Percentiles rank a stretch among this genome's conserved stretches.
Conservation (phyloP, 1,140 invertebrate species). For the Calliopsis andreniformis region DNA sequence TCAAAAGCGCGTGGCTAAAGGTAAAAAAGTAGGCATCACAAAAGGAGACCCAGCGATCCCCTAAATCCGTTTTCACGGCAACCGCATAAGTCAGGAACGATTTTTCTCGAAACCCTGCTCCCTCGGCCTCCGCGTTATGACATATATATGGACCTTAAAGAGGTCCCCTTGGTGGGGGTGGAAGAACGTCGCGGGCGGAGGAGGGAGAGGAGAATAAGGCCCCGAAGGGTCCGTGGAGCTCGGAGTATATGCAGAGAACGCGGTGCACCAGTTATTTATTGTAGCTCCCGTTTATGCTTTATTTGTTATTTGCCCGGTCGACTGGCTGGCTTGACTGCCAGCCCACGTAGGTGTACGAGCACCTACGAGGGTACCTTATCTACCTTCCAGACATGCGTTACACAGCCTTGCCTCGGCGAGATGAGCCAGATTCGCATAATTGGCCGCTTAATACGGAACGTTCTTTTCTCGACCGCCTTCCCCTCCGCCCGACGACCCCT, state of each 20-base stretch:
- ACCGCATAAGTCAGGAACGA: slow-evolving; percentile 40
- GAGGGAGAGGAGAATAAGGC: slow-evolving; percentile 31
- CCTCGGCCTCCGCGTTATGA: slow-evolving; percentile 38
- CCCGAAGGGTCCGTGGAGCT: slow-evolving; percentile 49
- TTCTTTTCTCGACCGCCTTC: not conserved
- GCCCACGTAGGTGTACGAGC: slow-evolving; percentile 36
- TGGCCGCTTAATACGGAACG: slow-evolving; percentile 48
- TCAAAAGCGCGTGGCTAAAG: slow-evolving; percentile 19
- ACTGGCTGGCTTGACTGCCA: slow-evolving; percentile 37
- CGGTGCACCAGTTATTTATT: slow-evolving; percentile 75
- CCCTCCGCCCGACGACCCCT: not conserved
- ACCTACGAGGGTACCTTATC: slow-evolving; percentile 51
- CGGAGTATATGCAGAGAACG: slow-evolving; percentile 53
- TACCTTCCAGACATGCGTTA: slow-evolving; percentile 46
- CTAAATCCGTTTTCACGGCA: slow-evolving; percentile 46
- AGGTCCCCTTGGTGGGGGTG: slow-evolving; percentile 46
- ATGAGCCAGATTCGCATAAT: slow-evolving; percentile 57
- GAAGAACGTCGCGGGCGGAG: not conserved
- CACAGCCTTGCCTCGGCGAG: slow-evolving; percentile 41
- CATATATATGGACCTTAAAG: slow-evolving; percentile 47
- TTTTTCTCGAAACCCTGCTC: slow-evolving; percentile 37
- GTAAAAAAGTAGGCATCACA: not conserved
- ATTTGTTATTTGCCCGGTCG: slow-evolving; percentile 73
- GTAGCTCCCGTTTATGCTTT: slow-evolving; percentile 76
- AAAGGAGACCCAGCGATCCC: slow-evolving; percentile 12